phyloP scores from a whole-genome alignment of 2,888 invertebrate genomes.

The Metopia argyrocephala region DNA sequence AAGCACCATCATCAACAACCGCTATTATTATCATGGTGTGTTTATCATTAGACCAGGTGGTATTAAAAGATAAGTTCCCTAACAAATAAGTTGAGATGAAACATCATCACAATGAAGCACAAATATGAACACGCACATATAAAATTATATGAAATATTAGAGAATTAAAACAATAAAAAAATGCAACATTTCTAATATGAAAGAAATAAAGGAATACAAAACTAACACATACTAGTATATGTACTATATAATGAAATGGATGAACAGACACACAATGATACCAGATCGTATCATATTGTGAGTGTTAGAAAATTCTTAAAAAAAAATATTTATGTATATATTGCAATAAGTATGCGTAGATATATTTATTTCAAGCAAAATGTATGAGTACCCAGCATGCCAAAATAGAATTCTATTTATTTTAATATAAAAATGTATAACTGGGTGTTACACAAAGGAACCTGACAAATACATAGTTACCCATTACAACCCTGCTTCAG shows the following conservation, averaged over 20 bases:
- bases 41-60: slow-evolving; percentile 50
- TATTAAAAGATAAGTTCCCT: slow-evolving; percentile 42
- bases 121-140: neutral
- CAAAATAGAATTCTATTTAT: too few species aligned
- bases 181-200: neutral
- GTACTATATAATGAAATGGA: neutral
- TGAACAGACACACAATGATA: neutral
- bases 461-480: too few species aligned
- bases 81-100: slow-evolving; percentile 32
- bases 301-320: neutral
- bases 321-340: neutral
- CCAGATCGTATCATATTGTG: neutral
- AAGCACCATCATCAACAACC: slow-evolving; percentile 19
- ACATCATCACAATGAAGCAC: slow-evolving; percentile 14
- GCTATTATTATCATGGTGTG: slow-evolving; percentile 18
- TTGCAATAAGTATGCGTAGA: too few species aligned
- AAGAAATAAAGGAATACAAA: neutral
- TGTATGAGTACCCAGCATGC: too few species aligned
- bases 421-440: too few species aligned
- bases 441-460: too few species aligned
- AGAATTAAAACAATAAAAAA: slow-evolving; percentile 35
- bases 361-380: too few species aligned
- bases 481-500: too few species aligned
- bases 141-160: slow-evolving; percentile 31
- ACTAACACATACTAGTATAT: neutral